Conservation (phyloP, 2,888 invertebrate species). For the Strigamia crassipes region DNA sequence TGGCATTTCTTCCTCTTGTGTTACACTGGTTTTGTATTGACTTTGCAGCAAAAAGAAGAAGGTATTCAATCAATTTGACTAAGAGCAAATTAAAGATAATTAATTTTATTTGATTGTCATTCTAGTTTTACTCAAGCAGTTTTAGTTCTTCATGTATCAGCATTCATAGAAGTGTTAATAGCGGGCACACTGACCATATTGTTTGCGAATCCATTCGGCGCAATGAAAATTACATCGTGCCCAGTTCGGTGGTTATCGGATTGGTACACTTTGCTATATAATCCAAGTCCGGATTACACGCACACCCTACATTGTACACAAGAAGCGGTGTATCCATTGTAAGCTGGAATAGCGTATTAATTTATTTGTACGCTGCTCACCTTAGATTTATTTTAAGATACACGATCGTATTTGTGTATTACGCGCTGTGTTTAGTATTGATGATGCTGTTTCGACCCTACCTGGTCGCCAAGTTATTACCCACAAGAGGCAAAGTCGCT, state of each 20-base stretch:
- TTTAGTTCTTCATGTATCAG: slow-evolving; percentile 77
- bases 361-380: not conserved
- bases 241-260: slow-evolving; percentile 80
- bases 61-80: slow-evolving; percentile 59
- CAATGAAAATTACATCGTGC: slow-evolving; percentile 77
- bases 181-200: slow-evolving; percentile 79
- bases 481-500: slow-evolving; percentile 62
- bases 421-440: slow-evolving; percentile 77
- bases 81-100: not conserved
- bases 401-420: slow-evolving; percentile 88
- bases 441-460: slow-evolving; percentile 80
- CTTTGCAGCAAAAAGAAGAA: slow-evolving; percentile 71
- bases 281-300: slow-evolving; percentile 91
- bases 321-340: slow-evolving; percentile 97
- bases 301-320: slow-evolving; percentile 90
- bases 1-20: slow-evolving; percentile 84
- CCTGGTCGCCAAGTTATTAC: slow-evolving; percentile 64
- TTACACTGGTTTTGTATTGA: slow-evolving; percentile 94
- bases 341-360: slow-evolving; percentile 60
- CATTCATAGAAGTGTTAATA: slow-evolving; percentile 76
- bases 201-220: slow-evolving; percentile 80
- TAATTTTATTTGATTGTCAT: not conserved
- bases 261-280: slow-evolving; percentile 95
- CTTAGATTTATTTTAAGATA: slow-evolving; percentile 69
- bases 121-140: slow-evolving; percentile 74